Base-by-base conservation (phyloP, 2,797 vertebrate species). In the Scomberomorus guttatus region DNA sequence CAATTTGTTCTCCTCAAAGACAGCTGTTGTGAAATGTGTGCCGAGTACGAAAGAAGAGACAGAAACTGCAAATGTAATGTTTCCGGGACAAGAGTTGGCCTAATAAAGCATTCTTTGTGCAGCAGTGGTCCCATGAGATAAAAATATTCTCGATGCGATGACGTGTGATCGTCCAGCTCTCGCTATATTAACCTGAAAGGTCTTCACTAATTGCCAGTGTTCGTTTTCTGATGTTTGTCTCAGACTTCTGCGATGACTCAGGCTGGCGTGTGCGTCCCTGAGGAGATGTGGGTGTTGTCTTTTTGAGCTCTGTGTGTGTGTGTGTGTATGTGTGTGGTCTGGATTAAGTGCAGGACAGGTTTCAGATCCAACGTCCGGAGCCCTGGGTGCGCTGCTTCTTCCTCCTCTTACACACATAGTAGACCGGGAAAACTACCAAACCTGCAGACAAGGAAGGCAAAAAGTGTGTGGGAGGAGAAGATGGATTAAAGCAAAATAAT, bases 321-420 rank as follows among this genome's bases (percentile, higher is more conserved):
- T 62, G 51, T 61, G 55, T 56, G 32, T 52, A 59, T 62, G 73
- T 17, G 50, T 20, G 56, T 56, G 72, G 74, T 64, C 46, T 39
- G 14, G 62, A n/a, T 55, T 75, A 42, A 52, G 54, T 39, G 55
- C 62, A 72, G 61, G 37, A 55, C 7, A 22, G 62, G 39, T 58
- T 63, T 92, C 91, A 95, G 81, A 95, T 89, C 95, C 95, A 96
- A 3, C 92, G 90, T 51, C 93, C 93, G 1, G 93, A 90, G 39
- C 91, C 94, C 72, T 94, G 96, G 76, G 97, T 95, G 63, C 81
- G 87, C 82, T 93, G 90, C 80, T 99, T 99, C 95, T 96, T 97
- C 92, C 96, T 96, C 93, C 95, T 97, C 95, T 99, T 99, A 94
- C 97, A 99, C 94, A 98, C 95, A 88, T 97, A 99, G 95, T 98